These are phyloP conservation scores for Campylomormyrus tamandua DNA, from an alignment of 2,113 vertebrate species.

Conservation along the genomic window DNA sequence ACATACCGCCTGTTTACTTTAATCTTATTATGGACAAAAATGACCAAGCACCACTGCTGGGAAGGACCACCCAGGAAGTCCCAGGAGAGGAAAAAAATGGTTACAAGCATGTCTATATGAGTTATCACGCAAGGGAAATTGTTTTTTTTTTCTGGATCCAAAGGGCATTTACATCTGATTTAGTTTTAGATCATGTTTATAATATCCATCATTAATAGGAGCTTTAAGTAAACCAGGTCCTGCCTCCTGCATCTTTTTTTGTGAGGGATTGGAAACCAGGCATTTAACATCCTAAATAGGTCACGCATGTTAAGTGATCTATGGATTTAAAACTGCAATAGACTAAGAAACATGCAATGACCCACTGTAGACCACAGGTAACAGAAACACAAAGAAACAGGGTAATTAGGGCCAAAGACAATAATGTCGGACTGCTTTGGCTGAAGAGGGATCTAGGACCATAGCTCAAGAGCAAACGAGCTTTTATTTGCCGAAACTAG, in stretches of 20 bases:
- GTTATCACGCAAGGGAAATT: not conserved
- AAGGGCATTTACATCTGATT: conserved; percentile 63
- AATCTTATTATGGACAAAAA: conserved; percentile 62
- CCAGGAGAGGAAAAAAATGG: conserved; percentile 38
- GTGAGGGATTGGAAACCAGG: conserved; percentile 37
- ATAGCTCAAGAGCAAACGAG: not conserved
- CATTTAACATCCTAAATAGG: conserved; percentile 39
- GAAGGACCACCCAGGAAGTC: conserved; percentile 63
- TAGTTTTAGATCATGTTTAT: conserved; percentile 59
- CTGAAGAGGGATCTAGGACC: not conserved
- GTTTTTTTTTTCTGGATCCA: conserved; percentile 41
- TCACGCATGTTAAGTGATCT: conserved; percentile 30
- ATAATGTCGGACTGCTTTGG: not conserved
- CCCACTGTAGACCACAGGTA: not conserved
- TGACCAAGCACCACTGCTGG: conserved; percentile 53
- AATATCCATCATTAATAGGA: conserved; percentile 67
- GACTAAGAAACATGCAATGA: conserved; percentile 37
- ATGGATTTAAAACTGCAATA: conserved; percentile 29
- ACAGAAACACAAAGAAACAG: not conserved
- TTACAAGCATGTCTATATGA: not conserved
- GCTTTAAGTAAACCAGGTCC: conserved; percentile 49
- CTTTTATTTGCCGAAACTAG: not conserved
- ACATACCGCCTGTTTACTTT: conserved; percentile 30
- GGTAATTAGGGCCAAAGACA: not conserved
- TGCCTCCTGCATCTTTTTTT: conserved; percentile 43